Evolutionary conservation across 2,797 vertebrate genomes (phyloP).

Genomic region (Acipenser oxyrinchus): DNA sequence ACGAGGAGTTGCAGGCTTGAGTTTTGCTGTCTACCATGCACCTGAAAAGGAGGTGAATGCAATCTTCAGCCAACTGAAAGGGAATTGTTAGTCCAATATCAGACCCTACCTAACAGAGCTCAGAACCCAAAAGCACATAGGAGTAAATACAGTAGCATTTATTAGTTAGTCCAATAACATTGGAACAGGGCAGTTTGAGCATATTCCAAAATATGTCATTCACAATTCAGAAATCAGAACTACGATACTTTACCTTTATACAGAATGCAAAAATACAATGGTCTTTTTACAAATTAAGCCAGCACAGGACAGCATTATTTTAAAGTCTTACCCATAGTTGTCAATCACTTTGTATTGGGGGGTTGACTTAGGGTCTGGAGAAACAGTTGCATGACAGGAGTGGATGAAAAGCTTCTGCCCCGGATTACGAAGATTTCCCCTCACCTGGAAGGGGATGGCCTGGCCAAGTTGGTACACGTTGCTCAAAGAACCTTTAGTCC

Average conservation of each 20-base stretch:
- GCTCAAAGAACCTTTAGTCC: too few species aligned
- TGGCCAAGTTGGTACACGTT: slow-evolving; percentile 36
- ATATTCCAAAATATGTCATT: too few species aligned
- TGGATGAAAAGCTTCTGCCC: slow-evolving; percentile 45
- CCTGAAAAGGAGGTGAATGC: slow-evolving; percentile 24
- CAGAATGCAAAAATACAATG: neutral
- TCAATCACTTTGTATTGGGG: slow-evolving; percentile 47
- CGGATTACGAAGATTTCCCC: slow-evolving; percentile 14
- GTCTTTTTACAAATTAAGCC: too few species aligned
- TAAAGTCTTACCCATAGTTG: slow-evolving; percentile 49
- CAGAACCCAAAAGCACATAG: neutral
- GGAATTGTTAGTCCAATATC: too few species aligned
- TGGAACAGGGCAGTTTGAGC: neutral
- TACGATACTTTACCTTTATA: neutral
- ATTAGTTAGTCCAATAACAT: neutral
- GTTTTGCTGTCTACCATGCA: slow-evolving; percentile 52
- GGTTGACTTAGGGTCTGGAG: slow-evolving; percentile 16
- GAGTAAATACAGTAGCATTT: neutral
- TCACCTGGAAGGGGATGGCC: slow-evolving; percentile 54
- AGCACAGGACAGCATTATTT: too few species aligned
- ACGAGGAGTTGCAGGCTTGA: slow-evolving; percentile 36
- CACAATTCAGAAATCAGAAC: too few species aligned
- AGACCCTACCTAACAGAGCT: neutral
- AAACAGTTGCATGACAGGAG: slow-evolving; percentile 42
- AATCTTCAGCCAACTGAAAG: neutral